Base-by-base conservation (phyloP, 2,113 vertebrate genomes). In the Eretmochelys imbricata region DNA sequence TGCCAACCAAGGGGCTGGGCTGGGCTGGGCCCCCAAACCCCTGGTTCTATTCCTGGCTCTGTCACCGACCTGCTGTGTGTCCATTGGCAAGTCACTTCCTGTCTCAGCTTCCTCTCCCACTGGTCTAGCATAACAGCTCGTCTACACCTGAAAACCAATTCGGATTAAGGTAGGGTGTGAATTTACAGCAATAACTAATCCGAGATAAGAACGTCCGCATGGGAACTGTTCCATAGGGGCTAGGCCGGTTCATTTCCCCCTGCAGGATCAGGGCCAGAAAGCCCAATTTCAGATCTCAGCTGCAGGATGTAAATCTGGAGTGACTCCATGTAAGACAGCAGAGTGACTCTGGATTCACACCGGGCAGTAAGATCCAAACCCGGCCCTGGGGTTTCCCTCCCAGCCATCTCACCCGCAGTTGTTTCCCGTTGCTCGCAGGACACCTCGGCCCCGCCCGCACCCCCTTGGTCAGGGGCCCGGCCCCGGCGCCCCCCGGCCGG, bases 271-370 rank as follows among this genome's bases (percentile, higher is more conserved):
- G 5, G 69, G 38, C 38, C 72, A 46, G 11, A n/a, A 29, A 69
- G 17, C 35, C 65, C 65, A 17, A 69, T 17, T 65, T n/a, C 62
- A 35, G 14, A 69, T 38, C 35, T 72, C 65, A 22, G 19, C n/a
- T 5, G 16, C 35, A n/a, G 4, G 31, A 16, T 46, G 38, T 75
- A 6, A 75, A 22, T 46, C 72, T 38, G 38, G 72, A 72, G 72
- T 75, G 16, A 0, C 0, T 35, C 84, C 3, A 0, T 2, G 1
- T 0, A 62, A 3, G 50, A 20, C 1, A 38, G 5, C 20, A 20
- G 14, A 20, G 4, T 38, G 8, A 50, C 25, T 42, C 53, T 3
- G 2, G 62, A 8, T 25, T 24, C 20, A 12, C n/a, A 46, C 72
- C 53, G 2, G 20, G 16, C 59, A 62, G 59, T 13, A 29, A 62